Percentiles rank a stretch among this genome's conserved stretches.
phyloP scores from a whole-genome alignment of 1,140 invertebrate species.

The Bombus waltoni region DNA sequence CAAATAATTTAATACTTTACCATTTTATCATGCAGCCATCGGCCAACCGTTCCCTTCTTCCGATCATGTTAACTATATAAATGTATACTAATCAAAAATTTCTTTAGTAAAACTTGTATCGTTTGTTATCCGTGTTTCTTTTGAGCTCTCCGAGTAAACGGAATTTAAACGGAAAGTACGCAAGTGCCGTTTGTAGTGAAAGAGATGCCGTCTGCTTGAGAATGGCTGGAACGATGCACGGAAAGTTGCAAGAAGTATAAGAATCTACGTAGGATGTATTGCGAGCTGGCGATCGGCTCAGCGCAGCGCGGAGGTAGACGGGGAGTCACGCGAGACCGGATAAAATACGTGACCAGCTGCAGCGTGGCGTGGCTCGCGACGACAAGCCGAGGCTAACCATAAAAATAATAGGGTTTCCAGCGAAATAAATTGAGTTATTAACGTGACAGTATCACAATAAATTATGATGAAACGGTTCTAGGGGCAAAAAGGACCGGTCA shows the following conservation, averaged over 20 bases:
- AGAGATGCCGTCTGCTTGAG: not conserved
- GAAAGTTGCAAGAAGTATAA: not conserved
- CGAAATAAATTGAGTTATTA: constrained; percentile 84
- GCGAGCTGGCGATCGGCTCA: not conserved
- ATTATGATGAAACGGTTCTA: constrained; percentile 81
- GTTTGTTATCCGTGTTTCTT: no score
- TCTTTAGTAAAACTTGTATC: no score
- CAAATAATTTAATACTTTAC: no score
- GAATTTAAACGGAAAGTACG: no score
- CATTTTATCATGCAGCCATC: no score
- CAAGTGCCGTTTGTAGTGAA: no score
- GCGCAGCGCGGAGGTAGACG: no score
- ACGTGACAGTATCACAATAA: constrained; percentile 83
- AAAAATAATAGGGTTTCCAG: constrained; percentile 79
- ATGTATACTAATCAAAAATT: not conserved
- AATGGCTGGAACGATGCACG: not conserved
- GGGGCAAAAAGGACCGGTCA: constrained; percentile 80
- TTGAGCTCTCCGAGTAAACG: no score
- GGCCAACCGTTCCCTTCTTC: not conserved
- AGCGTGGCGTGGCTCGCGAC: constrained; percentile 53
- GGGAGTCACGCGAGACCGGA: constrained; percentile 64
- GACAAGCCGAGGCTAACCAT: constrained; percentile 70
- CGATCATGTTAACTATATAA: not conserved
- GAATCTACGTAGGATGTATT: not conserved
- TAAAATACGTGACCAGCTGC: constrained; percentile 67